These are phyloP conservation scores for Girardia tigrina DNA, from an alignment of 2,888 invertebrate genomes.

Conservation along the genomic window DNA sequence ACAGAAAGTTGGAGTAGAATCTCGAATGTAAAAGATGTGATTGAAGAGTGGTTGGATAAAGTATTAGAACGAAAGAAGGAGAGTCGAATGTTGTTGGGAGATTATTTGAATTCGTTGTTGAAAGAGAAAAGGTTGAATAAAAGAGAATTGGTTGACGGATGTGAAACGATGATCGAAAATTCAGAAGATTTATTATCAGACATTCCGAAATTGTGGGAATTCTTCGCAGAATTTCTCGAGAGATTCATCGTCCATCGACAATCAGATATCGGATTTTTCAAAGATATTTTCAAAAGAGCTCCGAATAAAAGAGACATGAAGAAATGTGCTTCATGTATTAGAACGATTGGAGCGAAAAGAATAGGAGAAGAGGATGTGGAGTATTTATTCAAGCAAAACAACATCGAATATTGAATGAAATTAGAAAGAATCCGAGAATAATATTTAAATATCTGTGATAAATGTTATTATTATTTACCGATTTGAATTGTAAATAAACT, in stretches of 20 bases:
- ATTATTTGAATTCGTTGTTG: neutral
- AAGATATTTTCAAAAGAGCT: neutral
- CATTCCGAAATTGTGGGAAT: neutral
- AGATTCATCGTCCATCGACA: neutral
- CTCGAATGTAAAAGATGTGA: neutral
- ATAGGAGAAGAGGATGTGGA: neutral
- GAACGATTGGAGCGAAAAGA: neutral
- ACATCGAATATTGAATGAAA: too few relatives aligned
- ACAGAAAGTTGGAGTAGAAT: neutral
- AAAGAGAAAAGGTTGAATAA: neutral
- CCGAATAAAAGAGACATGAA: neutral
- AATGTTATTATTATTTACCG: too few relatives aligned
- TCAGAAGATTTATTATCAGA: neutral
- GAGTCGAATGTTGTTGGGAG: neutral
- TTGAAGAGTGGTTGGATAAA: neutral
- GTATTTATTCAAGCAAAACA: neutral
- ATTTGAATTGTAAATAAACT: too few relatives aligned
- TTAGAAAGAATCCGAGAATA: too few relatives aligned
- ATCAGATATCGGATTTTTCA: neutral
- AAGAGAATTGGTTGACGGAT: neutral
- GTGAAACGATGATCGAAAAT: neutral
- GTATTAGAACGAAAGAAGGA: neutral
- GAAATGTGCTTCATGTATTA: neutral
- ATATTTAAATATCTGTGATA: too few relatives aligned
- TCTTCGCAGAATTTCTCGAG: neutral